Evolutionary conservation across 2,888 invertebrate genomes (phyloP).

Genomic region (Amblyjoppa fuscipennis): DNA sequence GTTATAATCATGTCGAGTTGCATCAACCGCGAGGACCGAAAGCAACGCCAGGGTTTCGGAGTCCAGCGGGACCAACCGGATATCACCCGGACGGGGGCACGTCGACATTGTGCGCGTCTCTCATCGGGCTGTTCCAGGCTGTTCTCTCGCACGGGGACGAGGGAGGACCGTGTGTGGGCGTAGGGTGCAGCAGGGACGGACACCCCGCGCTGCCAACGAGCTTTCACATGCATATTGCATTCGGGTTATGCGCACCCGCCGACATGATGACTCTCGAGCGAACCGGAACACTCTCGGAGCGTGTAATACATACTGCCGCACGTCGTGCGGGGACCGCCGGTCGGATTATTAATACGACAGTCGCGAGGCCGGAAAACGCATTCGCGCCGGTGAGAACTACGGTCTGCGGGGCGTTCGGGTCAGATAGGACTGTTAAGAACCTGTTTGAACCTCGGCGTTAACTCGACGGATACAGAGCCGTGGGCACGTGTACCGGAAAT

Average conservation of each 20-base stretch:
- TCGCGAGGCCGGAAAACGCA: not conserved
- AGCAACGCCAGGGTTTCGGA: constrained; percentile 28
- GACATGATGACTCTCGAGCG: constrained; percentile 61
- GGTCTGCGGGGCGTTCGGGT: not conserved
- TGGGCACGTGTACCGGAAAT: constrained; percentile 29
- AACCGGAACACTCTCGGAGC: constrained; percentile 73
- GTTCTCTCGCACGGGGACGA: not conserved
- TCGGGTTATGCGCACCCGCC: constrained; percentile 68
- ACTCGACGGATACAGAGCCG: not conserved
- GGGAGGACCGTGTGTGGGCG: not conserved
- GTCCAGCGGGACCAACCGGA: constrained; percentile 22
- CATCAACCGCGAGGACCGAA: constrained; percentile 41
- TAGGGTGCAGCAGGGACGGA: not conserved
- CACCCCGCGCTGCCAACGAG: constrained; percentile 2
- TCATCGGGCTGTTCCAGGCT: constrained; percentile 21
- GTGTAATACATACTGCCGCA: constrained; percentile 74
- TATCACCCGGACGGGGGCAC: constrained; percentile 27
- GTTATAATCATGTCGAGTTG: constrained; percentile 44
- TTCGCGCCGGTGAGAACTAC: not conserved
- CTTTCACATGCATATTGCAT: constrained; percentile 76
- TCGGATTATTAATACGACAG: constrained; percentile 20
- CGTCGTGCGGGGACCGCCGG: not conserved
- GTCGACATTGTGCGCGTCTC: constrained; percentile 46
- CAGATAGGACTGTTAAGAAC: constrained; percentile 21
- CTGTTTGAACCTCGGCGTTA: not conserved